Evolutionary conservation across 2,797 vertebrate genomes (phyloP).

Genomic region (Sparus aurata): DNA sequence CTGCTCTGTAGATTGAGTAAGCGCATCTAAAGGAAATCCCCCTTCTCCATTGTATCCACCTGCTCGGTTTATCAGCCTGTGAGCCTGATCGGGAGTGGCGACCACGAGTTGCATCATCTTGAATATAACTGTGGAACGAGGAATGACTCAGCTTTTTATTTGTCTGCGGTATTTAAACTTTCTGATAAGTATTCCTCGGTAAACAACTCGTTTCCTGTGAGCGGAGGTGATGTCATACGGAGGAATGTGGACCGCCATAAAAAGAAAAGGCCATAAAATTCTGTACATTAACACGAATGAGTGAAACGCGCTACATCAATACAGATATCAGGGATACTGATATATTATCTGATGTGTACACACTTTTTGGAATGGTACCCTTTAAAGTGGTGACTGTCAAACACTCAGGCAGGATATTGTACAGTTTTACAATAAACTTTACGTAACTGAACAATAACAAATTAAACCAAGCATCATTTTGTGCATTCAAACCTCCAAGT

Average conservation of each 20-base stretch:
- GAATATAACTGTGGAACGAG: background rate
- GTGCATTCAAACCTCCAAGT: too few species aligned
- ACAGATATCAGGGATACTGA: too few species aligned
- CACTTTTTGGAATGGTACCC: too few species aligned
- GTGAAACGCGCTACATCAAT: too few species aligned
- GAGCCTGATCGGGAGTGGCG: background rate
- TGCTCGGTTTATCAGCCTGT: background rate
- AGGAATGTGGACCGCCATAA: background rate
- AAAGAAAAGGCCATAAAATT: background rate
- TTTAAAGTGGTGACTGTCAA: too few species aligned
- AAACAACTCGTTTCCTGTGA: background rate
- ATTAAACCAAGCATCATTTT: too few species aligned
- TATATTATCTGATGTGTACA: too few species aligned
- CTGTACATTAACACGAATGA: background rate
- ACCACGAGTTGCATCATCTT: background rate
- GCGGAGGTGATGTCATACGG: background rate
- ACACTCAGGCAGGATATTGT: too few species aligned
- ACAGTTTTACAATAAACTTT: too few species aligned
- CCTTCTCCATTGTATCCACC: background rate
- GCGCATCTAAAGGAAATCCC: constrained; percentile 4
- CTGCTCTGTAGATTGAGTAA: background rate
- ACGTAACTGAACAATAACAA: too few species aligned
- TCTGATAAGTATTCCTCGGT: background rate
- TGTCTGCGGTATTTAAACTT: background rate
- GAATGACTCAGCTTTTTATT: background rate